Conservation (phyloP, 2,113 vertebrate species). For the Lophotis ruficrista region DNA sequence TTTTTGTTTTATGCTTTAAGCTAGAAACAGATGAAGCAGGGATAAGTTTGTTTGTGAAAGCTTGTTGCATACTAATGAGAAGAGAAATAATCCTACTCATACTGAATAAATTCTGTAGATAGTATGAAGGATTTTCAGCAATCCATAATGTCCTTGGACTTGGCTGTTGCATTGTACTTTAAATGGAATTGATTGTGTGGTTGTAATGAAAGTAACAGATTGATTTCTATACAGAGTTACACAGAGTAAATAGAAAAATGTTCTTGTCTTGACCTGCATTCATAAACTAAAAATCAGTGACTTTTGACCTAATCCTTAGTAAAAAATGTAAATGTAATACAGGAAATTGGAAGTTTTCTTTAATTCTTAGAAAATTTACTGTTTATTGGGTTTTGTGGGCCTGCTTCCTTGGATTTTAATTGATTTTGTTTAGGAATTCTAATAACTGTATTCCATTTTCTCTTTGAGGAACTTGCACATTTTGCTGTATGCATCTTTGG, state of each 20-base stretch:
- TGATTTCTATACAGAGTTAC: slow-evolving; percentile 81
- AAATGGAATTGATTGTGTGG: slow-evolving; percentile 84
- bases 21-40: background rate
- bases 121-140: slow-evolving; percentile 59
- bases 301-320: slow-evolving; percentile 70
- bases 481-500: background rate
- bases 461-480: background rate
- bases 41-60: slow-evolving; percentile 33
- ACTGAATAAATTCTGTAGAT: slow-evolving; percentile 46
- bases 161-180: slow-evolving; percentile 79
- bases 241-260: slow-evolving; percentile 81
- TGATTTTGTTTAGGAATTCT: background rate
- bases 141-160: slow-evolving; percentile 81
- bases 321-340: slow-evolving; percentile 71
- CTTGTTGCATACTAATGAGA: slow-evolving; percentile 58
- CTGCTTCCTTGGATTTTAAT: background rate
- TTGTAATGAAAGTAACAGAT: slow-evolving; percentile 83
- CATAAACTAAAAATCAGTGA: slow-evolving; percentile 71
- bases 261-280: slow-evolving; percentile 78
- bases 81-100: slow-evolving; percentile 49
- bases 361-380: slow-evolving; percentile 48
- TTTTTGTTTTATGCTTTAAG: background rate
- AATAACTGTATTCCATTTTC: background rate
- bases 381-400: background rate
- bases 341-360: slow-evolving; percentile 25